Conservation (phyloP, 2,888 invertebrate species). For the Chloromyia formosa region DNA sequence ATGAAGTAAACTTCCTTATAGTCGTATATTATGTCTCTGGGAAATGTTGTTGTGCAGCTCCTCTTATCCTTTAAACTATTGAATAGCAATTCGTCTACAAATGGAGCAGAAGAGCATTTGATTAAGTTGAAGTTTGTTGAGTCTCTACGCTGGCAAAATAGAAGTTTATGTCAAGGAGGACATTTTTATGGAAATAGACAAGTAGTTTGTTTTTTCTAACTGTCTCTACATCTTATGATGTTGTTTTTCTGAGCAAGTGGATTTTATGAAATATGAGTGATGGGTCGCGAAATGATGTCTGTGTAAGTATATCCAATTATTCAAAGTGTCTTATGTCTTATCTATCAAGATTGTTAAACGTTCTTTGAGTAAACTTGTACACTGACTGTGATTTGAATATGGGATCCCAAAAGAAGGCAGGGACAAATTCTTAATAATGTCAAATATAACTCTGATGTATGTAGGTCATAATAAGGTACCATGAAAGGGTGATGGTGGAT, state of each 20-base stretch:
- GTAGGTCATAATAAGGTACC: too few relatives aligned
- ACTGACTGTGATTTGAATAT: too few relatives aligned
- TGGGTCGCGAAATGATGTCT: too few relatives aligned
- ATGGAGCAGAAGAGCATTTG: slow-evolving; percentile 38
- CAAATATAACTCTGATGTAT: too few relatives aligned
- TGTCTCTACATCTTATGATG: not conserved
- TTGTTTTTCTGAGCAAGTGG: not conserved
- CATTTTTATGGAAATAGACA: not conserved
- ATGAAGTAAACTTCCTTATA: slow-evolving; percentile 20
- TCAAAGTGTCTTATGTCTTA: too few relatives aligned
- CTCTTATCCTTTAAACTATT: slow-evolving; percentile 14
- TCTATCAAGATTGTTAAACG: too few relatives aligned
- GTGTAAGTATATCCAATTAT: too few relatives aligned
- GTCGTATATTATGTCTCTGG: not conserved
- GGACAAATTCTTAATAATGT: too few relatives aligned
- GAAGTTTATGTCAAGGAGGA: not conserved
- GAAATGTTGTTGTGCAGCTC: not conserved
- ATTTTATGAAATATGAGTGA: not conserved
- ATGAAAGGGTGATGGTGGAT: too few relatives aligned
- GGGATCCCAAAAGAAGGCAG: too few relatives aligned
- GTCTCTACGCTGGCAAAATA: not conserved
- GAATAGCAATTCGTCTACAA: slow-evolving; percentile 33
- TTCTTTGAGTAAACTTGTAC: too few relatives aligned
- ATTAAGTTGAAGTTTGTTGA: slow-evolving; percentile 31
- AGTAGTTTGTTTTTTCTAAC: not conserved